A percentile compares a stretch with the other conserved stretches of the same genome.
phyloP scores from a whole-genome alignment of 1,140 invertebrate genomes.

The Formica exsecta region DNA sequence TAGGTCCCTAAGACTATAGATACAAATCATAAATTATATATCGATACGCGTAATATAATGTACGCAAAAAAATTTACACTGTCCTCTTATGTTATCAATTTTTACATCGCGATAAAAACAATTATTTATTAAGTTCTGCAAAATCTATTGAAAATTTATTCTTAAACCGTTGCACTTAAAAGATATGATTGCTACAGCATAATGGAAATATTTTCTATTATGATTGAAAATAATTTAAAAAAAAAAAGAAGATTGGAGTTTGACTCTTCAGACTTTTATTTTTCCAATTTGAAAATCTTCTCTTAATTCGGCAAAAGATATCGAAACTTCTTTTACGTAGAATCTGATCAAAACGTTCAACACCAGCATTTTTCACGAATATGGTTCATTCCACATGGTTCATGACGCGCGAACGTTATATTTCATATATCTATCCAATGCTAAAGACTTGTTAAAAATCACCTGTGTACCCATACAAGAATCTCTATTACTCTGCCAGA shows the following conservation, averaged over 20 bases:
- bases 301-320: conserved; percentile 58
- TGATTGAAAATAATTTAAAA: background rate
- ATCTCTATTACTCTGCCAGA: conserved; percentile 68
- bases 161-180: background rate
- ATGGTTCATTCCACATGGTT: conserved; percentile 47
- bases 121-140: conserved; percentile 19
- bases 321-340: conserved; percentile 3
- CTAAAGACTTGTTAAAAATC: conserved; percentile 63
- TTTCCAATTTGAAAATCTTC: background rate
- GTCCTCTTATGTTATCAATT: conserved; percentile 45
- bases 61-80: conserved; percentile 66
- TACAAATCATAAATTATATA: conserved; percentile 62
- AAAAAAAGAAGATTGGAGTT: background rate
- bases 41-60: conserved; percentile 44
- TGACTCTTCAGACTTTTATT: conserved; percentile 10
- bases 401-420: background rate
- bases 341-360: conserved; percentile 1
- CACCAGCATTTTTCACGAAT: background rate
- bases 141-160: conserved; percentile 44
- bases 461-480: conserved; percentile 82
- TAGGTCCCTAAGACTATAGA: conserved; percentile 73
- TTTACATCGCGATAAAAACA: conserved; percentile 16
- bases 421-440: conserved; percentile 33
- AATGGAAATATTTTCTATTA: background rate
- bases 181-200: conserved; percentile 9